Conservation (phyloP, 2,888 invertebrate species). For the Flexamia atlantica region DNA sequence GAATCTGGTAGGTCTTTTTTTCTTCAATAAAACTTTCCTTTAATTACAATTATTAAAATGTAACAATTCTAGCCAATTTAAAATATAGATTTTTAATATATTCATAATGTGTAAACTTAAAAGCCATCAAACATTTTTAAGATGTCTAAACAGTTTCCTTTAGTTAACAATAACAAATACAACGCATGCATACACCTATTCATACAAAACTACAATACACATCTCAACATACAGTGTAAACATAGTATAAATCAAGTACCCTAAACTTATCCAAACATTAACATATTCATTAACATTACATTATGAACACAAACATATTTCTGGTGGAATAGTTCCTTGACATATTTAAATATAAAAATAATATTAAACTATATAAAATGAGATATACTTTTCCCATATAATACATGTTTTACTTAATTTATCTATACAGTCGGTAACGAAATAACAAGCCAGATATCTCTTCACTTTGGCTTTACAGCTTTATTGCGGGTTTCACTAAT, state of each 20-base stretch:
- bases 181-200: not conserved
- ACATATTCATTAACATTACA: conserved; percentile 1
- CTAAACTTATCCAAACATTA: not conserved
- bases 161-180: conserved; percentile 2
- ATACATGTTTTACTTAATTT: too few relatives aligned
- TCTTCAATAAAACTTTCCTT: too few relatives aligned
- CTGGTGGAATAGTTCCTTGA: not conserved
- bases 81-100: too few relatives aligned
- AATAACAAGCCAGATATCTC: not conserved
- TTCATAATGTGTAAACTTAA: too few relatives aligned
- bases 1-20: too few relatives aligned
- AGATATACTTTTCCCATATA: too few relatives aligned
- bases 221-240: not conserved
- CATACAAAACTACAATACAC: conserved; percentile 13
- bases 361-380: too few relatives aligned
- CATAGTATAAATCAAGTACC: not conserved
- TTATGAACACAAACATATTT: conserved; percentile 14
- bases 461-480: not conserved
- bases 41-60: too few relatives aligned
- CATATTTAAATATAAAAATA: too few relatives aligned
- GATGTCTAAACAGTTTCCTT: not conserved
- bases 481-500: not conserved
- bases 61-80: too few relatives aligned
- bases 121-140: too few relatives aligned
- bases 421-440: not conserved